These are phyloP conservation scores for Carapus acus DNA, from an alignment of 2,797 vertebrate species.

Conservation along the genomic window DNA sequence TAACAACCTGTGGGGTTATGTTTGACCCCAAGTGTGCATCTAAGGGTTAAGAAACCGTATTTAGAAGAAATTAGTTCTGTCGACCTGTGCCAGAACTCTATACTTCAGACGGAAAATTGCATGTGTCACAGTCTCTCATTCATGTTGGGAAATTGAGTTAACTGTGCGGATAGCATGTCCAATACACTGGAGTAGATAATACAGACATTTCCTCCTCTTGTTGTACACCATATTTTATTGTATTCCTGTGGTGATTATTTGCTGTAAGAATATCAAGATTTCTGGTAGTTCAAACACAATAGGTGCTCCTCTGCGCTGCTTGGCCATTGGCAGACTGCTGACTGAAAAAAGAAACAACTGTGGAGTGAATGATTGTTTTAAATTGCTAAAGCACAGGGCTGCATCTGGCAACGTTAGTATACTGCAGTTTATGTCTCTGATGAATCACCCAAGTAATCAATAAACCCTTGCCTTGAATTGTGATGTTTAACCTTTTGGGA, in stretches of 20 bases:
- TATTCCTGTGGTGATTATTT: constrained; percentile 21
- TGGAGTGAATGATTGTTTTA: constrained; percentile 13
- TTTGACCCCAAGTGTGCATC: too few species aligned
- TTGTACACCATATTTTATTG: neutral
- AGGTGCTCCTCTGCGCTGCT: constrained; percentile 25
- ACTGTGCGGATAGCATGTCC: constrained; percentile 1
- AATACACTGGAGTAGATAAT: constrained; percentile 6
- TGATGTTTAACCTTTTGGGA: constrained; percentile 24
- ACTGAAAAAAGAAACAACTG: constrained; percentile 8
- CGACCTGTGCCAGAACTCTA: too few species aligned
- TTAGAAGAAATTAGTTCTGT: too few species aligned
- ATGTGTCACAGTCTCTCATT: too few species aligned
- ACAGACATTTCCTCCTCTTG: constrained; percentile 6
- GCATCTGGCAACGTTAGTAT: constrained; percentile 23
- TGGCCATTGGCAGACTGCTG: constrained; percentile 19
- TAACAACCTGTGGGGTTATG: too few species aligned
- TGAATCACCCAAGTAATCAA: constrained; percentile 41
- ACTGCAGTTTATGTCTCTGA: constrained; percentile 42
- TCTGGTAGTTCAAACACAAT: constrained; percentile 23
- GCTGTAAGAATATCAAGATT: constrained; percentile 10
- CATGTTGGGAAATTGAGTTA: constrained; percentile 5
- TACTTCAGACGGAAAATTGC: too few species aligned
- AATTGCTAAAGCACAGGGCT: constrained; percentile 30
- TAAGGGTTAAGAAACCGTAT: too few species aligned
- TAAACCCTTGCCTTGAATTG: constrained; percentile 61